phyloP scores from a whole-genome alignment of 2,113 vertebrate species.

The Elanus axillaris region DNA sequence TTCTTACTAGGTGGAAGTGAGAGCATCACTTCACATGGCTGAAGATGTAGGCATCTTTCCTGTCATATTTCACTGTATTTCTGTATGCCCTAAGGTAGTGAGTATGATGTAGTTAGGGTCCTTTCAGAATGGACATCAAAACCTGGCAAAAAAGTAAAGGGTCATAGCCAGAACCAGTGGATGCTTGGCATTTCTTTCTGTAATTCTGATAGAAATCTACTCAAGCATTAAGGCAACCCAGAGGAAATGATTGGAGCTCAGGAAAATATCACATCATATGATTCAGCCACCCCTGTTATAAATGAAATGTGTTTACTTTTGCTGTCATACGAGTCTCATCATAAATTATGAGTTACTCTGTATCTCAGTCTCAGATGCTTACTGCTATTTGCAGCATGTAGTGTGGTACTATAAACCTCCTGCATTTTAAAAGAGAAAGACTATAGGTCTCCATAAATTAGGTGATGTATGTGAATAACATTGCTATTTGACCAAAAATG shows the following conservation, averaged over 20 bases:
- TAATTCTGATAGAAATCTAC: background rate
- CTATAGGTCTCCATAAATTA: background rate
- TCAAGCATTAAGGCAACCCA: background rate
- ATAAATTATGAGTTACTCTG: background rate
- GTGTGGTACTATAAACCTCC: background rate
- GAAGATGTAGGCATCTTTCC: background rate
- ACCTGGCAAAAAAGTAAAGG: background rate
- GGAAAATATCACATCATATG: background rate
- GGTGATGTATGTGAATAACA: accelerated
- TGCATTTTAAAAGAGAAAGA: background rate
- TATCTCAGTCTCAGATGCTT: background rate
- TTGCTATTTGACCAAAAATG: background rate
- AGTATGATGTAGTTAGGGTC: background rate
- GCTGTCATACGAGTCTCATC: background rate
- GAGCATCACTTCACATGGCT: background rate
- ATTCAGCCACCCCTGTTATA: background rate
- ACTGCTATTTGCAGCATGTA: background rate
- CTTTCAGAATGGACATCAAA: background rate
- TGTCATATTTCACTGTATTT: background rate
- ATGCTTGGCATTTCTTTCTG: background rate
- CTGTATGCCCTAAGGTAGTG: background rate
- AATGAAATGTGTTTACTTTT: background rate
- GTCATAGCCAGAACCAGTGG: background rate
- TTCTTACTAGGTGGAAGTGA: background rate
- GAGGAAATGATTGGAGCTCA: background rate